Evolutionary conservation across 2,888 invertebrate species (phyloP), one percentile per base, ranked within the genome.

Genomic region (Iselma pallidipennis): DNA sequence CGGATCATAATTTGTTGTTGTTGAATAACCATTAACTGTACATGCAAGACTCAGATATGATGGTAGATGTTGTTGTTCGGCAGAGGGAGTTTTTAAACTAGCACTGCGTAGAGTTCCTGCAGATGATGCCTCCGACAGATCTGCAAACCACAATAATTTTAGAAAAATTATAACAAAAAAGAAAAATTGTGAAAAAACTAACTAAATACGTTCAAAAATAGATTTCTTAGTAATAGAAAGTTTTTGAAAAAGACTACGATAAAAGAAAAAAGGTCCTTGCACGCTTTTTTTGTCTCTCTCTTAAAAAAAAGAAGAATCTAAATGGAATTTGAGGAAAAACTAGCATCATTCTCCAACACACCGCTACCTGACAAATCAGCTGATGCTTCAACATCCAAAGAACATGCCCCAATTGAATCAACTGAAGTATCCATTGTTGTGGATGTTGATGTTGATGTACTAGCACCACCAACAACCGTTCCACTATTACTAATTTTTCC

Each of bases 21-120:
- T 92, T 4, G 92, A 91, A 79, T 96, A 96, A 3, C 95, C 95
- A 82, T 92, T 94, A 55, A 95, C 93, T 19, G 94, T 94, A 79
- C 95, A 94, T 54, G 95, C 94, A 65, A 96, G 83, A 74, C 92
- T 93, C 58, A 96, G 83, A 79, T 96, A 96, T 59, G 94, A 94
- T 0, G 95, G 95, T 76, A 93, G 90, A 78, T 92, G 91, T 14
- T 76, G 73, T 51, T 76, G 75, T 83, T 72, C 70, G 26, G 74
- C 70, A n/a, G 67, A 61, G 14, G 68, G 66, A 6, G 71, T 59
- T 26, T 56, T 57, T 12, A 85, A 67, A 65, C 82, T 83, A 63
- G 83, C 72, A 67, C 85, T 85, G 71, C 83, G 82, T 59, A 86
- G 75, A 4, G 86, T 85, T 66, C 82, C 84, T 63, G 81, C 77